Evolutionary conservation across 2,113 vertebrate genomes (phyloP), one percentile per base, ranked within the genome.

Genomic region (Merops nubicus): DNA sequence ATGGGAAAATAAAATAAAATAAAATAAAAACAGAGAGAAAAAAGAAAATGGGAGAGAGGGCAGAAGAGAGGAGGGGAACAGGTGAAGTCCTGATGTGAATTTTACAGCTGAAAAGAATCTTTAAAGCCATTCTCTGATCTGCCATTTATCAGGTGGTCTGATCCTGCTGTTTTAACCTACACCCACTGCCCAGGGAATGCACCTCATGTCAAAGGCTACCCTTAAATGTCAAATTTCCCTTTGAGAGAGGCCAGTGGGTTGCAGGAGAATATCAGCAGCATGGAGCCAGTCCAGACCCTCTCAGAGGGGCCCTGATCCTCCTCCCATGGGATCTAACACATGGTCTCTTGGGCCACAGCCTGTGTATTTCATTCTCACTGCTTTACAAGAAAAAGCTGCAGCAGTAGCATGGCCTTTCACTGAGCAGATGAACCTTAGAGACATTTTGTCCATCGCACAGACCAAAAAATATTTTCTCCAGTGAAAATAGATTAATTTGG

Each of bases 91-190:
- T 50, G 33, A 59, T 47, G 64, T 43, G 57, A 76, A 53, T 93
- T 91, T 83, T 80, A 53, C 3, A 13, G 42, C 36, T 85, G 77
- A 93, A 87, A 95, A 85, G 23, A 12, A 48, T 53, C 64, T 84
- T 87, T 72, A 81, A 89, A 85, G 15, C 12, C 38, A 22, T 76
- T 57, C 9, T 64, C 59, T 57, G 67, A 65, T 59, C 48, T 90
- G 45, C 31, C 48, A 57, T 78, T 93, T 82, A 64, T 54, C 57
- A 33, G n/a, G 13, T n/a, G 85, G 62, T 23, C 26, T 56, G n/a
- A 16, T 84, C 48, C 87, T 85, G 57, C 25, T 88, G 81, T 36
- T 92, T 91, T 56, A 75, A 48, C 40, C 64, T 60, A 26, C 38
- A 59, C 10, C n/a, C 34, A 50, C 53, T 29, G 22, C 57, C 56